Conservation (phyloP, 1,140 invertebrate genomes). For the Polypedilum pembai region DNA sequence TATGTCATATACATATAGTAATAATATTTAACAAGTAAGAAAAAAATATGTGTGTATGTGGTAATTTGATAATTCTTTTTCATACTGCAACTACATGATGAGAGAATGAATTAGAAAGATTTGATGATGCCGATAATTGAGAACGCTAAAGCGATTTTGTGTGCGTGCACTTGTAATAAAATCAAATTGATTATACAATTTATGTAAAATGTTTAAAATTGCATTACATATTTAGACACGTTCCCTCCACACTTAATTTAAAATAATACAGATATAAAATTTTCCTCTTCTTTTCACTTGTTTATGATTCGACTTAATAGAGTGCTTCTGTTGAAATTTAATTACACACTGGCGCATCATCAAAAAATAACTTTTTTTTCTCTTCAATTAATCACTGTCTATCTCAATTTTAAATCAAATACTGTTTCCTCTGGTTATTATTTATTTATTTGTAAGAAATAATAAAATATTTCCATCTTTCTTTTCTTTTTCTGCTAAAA, state of each 20-base stretch:
- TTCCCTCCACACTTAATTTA: background rate
- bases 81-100: background rate
- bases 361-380: background rate
- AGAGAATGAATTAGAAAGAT: background rate
- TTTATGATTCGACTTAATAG: background rate
- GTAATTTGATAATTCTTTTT: background rate
- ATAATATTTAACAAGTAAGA: conserved; percentile 4
- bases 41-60: background rate
- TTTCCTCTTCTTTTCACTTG: no score
- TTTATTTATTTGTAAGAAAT: no score
- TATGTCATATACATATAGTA: background rate
- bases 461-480: no score
- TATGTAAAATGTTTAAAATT: background rate
- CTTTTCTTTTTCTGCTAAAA: no score
- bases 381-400: background rate
- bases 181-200: conserved; percentile 2
- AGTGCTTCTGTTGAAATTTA: conserved; percentile 9
- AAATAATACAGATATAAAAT: background rate
- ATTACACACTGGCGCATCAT: background rate
- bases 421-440: no score
- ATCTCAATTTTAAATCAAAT: background rate
- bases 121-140: background rate
- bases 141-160: background rate
- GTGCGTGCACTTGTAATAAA: background rate
- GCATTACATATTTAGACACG: background rate